Conservation (phyloP, 2,797 vertebrate genomes). For the Malacoraja senta region DNA sequence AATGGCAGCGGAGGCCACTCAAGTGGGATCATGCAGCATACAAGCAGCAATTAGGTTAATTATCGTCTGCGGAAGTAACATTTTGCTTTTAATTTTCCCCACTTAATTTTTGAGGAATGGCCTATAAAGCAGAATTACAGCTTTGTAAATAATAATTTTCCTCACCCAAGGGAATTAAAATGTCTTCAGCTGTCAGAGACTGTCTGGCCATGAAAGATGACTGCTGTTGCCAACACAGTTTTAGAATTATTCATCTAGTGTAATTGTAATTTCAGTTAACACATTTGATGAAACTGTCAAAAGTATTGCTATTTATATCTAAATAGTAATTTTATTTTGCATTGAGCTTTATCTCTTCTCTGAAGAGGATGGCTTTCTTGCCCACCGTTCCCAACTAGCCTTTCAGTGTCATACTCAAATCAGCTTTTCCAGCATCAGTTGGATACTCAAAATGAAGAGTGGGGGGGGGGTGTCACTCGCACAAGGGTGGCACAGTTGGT, state of each 20-base stretch:
- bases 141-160: not conserved
- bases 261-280: not conserved
- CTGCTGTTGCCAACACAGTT: not conserved
- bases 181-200: not conserved
- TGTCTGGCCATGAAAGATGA: not conserved
- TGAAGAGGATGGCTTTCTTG: not conserved
- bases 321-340: not conserved
- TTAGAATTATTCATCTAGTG: not conserved
- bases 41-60: conserved; percentile 14
- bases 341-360: not conserved
- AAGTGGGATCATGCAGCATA: not conserved
- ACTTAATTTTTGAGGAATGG: not conserved
- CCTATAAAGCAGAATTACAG: not conserved
- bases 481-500: not conserved
- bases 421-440: not conserved
- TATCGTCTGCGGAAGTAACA: conserved; percentile 13
- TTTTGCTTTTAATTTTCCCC: not conserved
- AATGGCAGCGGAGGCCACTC: not conserved
- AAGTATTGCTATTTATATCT: not conserved
- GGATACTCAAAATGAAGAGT: not conserved
- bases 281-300: not conserved
- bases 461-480: too few species aligned
- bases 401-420: not conserved
- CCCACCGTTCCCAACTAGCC: not conserved
- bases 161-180: not conserved